phyloP scores from a whole-genome alignment of 2,797 vertebrate genomes.

The Lepilemur ruficaudatus region DNA sequence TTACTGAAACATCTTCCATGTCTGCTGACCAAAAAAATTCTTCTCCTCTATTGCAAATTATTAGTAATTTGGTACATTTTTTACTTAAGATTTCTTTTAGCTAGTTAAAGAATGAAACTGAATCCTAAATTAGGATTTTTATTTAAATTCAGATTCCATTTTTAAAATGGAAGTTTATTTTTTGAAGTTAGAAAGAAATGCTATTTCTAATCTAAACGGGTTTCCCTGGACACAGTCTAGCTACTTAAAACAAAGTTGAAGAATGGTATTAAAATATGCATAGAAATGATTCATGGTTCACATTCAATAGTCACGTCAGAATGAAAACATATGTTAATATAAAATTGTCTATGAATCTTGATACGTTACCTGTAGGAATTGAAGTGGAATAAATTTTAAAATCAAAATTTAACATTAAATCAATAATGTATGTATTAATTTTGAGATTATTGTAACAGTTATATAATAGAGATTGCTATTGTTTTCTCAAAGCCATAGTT shows the following conservation, averaged over 20 bases:
- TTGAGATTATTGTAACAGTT: not conserved
- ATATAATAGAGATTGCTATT: not conserved
- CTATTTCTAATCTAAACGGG: not conserved
- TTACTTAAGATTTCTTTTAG: conserved; percentile 25
- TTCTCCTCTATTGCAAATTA: conserved; percentile 49
- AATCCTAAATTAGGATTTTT: conserved; percentile 42
- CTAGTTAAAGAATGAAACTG: conserved; percentile 32
- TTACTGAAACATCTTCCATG: not conserved
- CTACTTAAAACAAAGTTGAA: conserved; percentile 19
- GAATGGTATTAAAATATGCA: conserved; percentile 34
- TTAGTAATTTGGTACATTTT: not conserved
- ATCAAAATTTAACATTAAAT: conserved; percentile 50
- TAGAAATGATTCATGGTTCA: not conserved
- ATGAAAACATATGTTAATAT: conserved; percentile 38
- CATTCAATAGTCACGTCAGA: conserved; percentile 17
- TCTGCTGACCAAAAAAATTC: not conserved
- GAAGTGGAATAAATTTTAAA: conserved; percentile 22
- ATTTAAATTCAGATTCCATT: conserved; percentile 51
- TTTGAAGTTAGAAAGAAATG: conserved; percentile 28
- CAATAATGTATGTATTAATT: not conserved
- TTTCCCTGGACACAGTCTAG: not conserved
- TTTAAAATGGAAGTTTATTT: conserved; percentile 51
- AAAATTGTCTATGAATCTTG: not conserved
- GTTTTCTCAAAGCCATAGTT: not conserved
- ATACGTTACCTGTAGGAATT: not conserved